phyloP scores from a whole-genome alignment of 2,888 invertebrate species.

The Chydorus sphaericus region DNA sequence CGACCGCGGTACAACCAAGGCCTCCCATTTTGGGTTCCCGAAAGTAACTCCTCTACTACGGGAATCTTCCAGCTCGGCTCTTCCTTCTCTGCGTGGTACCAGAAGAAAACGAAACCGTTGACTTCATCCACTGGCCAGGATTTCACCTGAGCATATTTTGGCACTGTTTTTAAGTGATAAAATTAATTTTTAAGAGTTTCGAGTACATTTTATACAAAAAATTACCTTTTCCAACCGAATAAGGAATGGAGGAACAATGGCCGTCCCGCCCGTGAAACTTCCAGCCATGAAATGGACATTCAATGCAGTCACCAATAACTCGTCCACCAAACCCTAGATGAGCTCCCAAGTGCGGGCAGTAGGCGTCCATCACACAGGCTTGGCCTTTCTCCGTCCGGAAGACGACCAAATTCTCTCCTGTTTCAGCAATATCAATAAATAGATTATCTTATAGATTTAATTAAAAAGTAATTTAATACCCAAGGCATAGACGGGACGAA shows the following conservation, averaged over 20 bases:
- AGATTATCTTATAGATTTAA: too few species aligned
- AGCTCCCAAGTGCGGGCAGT: slow-evolving; percentile 81
- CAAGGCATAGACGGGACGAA: slow-evolving; percentile 45
- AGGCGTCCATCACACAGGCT: slow-evolving; percentile 60
- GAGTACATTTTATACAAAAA: too few species aligned
- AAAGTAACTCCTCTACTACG: slow-evolving; percentile 38
- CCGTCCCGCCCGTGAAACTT: slow-evolving; percentile 59
- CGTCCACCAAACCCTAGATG: slow-evolving; percentile 64
- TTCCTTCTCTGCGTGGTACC: slow-evolving; percentile 60
- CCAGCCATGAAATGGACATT: slow-evolving; percentile 86
- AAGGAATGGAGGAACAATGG: slow-evolving; percentile 56
- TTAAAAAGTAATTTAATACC: slow-evolving; percentile 32
- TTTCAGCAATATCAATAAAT: too few species aligned
- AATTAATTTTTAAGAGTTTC: too few species aligned
- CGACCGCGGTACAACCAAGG: slow-evolving; percentile 53
- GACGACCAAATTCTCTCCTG: slow-evolving; percentile 55
- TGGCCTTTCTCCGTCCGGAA: slow-evolving; percentile 46
- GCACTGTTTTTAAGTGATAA: too few species aligned
- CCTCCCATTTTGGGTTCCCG: too few species aligned
- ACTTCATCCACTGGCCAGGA: slow-evolving; percentile 52
- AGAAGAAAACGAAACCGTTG: slow-evolving; percentile 61
- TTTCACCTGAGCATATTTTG: slow-evolving; percentile 48
- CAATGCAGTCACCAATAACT: slow-evolving; percentile 53
- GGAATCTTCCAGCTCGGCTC: slow-evolving; percentile 53
- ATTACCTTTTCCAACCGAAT: slow-evolving; percentile 38